Base-by-base conservation (phyloP, 2,113 vertebrate genomes). In the Ailuropoda melanoleuca region DNA sequence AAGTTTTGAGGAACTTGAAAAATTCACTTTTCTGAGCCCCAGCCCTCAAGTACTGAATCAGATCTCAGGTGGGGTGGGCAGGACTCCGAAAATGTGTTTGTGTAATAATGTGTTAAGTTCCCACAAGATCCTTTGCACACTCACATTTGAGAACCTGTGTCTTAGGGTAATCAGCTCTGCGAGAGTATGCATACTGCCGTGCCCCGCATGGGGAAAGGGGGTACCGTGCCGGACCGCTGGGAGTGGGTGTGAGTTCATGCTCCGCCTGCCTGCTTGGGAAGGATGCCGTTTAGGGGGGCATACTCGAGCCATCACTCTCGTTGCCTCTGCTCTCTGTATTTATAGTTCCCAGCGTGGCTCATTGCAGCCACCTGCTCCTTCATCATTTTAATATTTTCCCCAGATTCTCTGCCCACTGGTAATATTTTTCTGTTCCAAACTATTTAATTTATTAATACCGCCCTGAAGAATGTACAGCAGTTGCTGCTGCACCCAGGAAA, bases 401-500 rank as follows among this genome's bases (percentile, higher is more conserved):
- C 46, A 55, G 62, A 72, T 39, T 92, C 31, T 86, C 60, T 94
- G 39, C 31, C 26, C 62, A 85, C 43, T 56, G n/a, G 87, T 55
- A 78, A 64, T 68, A 75, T 80, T 96, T 86, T 96, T 68, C 48
- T 92, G 60, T 87, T 94, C 21, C 6, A 85, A 94, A 92, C 84
- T 92, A 66, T 90, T 92, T 95, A 64, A 93, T 90, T 94, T 96
- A 88, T 97, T 95, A 95, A 95, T 80, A 18, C 17, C n/a, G 5
- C 56, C 56, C 34, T 88, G 23, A 96, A 96, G 83, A 88, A 92
- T 39, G 77, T 17, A 53, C 23, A 93, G 53, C 10, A 78, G 14
- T 50, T 72, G 4, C 90, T 94, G 48, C 24, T 48, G 19, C 21
- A 50, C 48, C 81, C 34, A 70, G 10, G 17, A 77, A 95, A 4